Percentiles rank a stretch among this genome's conserved stretches.
Conservation (phyloP, 2,797 vertebrate genomes). For the Sciurus vulgaris region DNA sequence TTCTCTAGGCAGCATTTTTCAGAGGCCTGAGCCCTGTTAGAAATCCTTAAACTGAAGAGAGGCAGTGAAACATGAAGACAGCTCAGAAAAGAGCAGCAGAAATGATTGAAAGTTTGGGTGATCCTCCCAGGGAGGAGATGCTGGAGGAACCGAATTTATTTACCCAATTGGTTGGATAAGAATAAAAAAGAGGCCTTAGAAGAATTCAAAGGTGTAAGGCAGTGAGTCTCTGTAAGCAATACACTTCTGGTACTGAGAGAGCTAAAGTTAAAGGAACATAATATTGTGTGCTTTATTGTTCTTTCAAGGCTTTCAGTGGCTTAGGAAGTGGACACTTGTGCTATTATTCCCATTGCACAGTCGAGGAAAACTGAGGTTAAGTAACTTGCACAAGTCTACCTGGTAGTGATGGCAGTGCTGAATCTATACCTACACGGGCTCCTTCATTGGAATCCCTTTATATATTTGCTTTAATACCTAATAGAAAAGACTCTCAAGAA, state of each 20-base stretch:
- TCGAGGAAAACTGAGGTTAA: neutral
- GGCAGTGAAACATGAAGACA: slow-evolving; percentile 16
- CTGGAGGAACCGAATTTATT: neutral
- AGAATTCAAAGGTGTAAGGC: neutral
- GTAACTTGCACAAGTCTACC: neutral
- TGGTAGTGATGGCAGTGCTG: neutral
- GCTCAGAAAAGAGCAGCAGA: neutral
- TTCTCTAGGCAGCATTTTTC: slow-evolving; percentile 46
- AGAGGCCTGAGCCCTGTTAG: neutral
- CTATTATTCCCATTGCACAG: neutral
- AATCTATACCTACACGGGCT: neutral
- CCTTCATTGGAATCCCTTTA: neutral
- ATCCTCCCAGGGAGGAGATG: neutral
- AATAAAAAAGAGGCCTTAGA: neutral
- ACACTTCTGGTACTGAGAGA: neutral
- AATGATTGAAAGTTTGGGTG: neutral
- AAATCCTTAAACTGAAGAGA: slow-evolving; percentile 23
- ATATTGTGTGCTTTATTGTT: neutral
- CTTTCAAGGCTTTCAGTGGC: neutral
- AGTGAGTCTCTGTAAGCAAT: neutral
- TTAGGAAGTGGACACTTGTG: neutral
- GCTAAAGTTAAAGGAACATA: neutral
- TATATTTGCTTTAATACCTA: neutral
- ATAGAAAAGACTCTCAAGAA: neutral
- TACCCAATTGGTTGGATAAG: neutral